These are phyloP conservation scores for Cyphomyrus discorhynchus DNA, from an alignment of 2,113 vertebrate genomes.

Conservation along the genomic window DNA sequence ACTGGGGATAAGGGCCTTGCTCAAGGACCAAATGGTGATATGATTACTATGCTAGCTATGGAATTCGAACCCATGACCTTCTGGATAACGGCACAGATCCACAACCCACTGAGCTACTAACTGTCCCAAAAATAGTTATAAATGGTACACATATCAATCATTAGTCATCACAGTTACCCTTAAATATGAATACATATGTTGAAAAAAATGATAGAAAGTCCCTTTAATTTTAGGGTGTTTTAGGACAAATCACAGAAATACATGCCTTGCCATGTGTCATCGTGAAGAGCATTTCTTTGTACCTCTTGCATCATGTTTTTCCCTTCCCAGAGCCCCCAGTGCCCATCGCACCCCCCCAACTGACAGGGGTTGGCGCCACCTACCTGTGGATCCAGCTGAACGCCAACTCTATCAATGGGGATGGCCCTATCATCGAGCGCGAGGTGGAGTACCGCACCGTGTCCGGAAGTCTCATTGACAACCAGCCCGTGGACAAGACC, in stretches of 20 bases:
- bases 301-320: slow-evolving; percentile 9
- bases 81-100: not conserved
- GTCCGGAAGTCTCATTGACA: slow-evolving; percentile 83
- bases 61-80: not conserved
- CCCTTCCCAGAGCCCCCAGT: slow-evolving; percentile 76
- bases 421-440: slow-evolving; percentile 82
- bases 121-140: not conserved
- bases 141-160: not conserved
- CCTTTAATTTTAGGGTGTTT: not conserved
- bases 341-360: slow-evolving; percentile 89
- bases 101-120: not conserved
- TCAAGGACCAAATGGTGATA: not conserved
- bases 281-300: slow-evolving; percentile 24
- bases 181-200: not conserved
- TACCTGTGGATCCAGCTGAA: slow-evolving; percentile 96
- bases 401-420: slow-evolving; percentile 96
- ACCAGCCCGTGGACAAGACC: slow-evolving; percentile 82
- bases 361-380: slow-evolving; percentile 87
- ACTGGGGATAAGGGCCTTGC: not conserved
- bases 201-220: not conserved
- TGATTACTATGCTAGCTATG: not conserved
- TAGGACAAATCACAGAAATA: not conserved
- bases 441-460: slow-evolving; percentile 87
- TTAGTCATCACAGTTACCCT: not conserved
- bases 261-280: slow-evolving; percentile 13